These are phyloP conservation scores for Mastomys coucha DNA, from an alignment of 2,113 vertebrate genomes.

Conservation along the genomic window DNA sequence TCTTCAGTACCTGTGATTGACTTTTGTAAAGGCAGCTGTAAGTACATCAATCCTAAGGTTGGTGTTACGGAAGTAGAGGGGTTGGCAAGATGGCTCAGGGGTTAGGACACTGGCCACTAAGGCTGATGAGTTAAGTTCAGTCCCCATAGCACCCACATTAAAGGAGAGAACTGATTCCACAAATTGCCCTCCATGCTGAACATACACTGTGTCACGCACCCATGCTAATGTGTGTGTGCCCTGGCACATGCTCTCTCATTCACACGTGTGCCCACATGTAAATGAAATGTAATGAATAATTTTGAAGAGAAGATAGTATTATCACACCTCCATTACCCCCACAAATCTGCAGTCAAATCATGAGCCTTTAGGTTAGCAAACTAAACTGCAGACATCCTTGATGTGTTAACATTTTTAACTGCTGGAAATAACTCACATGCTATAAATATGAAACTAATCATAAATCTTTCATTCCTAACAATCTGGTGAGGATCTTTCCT, in stretches of 20 bases:
- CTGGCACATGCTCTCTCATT: not conserved
- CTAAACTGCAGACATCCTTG: conserved; percentile 41
- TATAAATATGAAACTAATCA: conserved; percentile 39
- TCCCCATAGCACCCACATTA: not conserved
- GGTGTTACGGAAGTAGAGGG: not conserved
- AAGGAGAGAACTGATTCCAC: not conserved
- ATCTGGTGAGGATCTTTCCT: conserved; percentile 52
- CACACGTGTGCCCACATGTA: no score
- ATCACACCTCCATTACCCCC: not conserved
- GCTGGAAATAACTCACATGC: conserved; percentile 6
- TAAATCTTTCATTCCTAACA: conserved; percentile 50
- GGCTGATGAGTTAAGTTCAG: no score
- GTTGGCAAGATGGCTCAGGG: not conserved
- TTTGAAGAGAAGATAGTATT: not conserved
- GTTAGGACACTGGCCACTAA: not conserved
- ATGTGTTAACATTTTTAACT: conserved; percentile 29
- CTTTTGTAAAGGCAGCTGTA: not conserved
- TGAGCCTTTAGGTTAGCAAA: not conserved
- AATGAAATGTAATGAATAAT: not conserved
- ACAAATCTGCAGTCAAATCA: not conserved
- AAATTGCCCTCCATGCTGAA: no score
- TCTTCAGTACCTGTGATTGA: not conserved
- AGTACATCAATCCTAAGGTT: not conserved
- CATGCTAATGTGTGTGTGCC: not conserved
- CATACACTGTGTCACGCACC: not conserved